phyloP scores from a whole-genome alignment of 2,113 vertebrate genomes.

The Equus quagga region DNA sequence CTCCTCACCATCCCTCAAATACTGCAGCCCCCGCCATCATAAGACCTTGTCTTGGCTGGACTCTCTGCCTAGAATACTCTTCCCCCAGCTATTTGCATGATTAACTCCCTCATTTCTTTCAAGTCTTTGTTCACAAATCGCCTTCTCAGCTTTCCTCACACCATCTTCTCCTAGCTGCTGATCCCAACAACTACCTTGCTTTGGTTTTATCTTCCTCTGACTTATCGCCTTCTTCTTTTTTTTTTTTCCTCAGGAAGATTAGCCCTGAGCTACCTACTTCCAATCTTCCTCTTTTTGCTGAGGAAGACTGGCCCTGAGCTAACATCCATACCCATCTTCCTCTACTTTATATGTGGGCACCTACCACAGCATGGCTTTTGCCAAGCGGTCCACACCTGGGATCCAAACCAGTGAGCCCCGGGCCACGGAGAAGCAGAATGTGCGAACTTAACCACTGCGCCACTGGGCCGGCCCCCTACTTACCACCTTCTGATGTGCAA shows the following conservation, averaged over 20 bases:
- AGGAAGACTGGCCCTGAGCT: too few relatives aligned
- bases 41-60: neutral
- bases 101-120: neutral
- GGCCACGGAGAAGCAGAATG: too few relatives aligned
- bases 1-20: neutral
- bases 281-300: too few relatives aligned
- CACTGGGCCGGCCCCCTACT: neutral
- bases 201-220: neutral
- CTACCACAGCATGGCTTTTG: too few relatives aligned
- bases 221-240: too few relatives aligned
- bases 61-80: neutral
- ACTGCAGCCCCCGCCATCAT: rapidly evolving
- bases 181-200: neutral
- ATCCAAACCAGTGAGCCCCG: too few relatives aligned
- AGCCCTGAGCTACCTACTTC: too few relatives aligned
- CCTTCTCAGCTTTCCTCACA: neutral
- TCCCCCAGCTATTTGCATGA: neutral
- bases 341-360: too few relatives aligned
- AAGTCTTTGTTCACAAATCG: neutral
- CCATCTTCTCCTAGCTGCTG: neutral
- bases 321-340: too few relatives aligned
- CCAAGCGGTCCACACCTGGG: too few relatives aligned
- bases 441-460: too few relatives aligned
- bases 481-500: neutral
- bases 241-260: too few relatives aligned